Evolutionary conservation across 2,113 vertebrate genomes (phyloP).

Genomic region (Panthera leo): DNA sequence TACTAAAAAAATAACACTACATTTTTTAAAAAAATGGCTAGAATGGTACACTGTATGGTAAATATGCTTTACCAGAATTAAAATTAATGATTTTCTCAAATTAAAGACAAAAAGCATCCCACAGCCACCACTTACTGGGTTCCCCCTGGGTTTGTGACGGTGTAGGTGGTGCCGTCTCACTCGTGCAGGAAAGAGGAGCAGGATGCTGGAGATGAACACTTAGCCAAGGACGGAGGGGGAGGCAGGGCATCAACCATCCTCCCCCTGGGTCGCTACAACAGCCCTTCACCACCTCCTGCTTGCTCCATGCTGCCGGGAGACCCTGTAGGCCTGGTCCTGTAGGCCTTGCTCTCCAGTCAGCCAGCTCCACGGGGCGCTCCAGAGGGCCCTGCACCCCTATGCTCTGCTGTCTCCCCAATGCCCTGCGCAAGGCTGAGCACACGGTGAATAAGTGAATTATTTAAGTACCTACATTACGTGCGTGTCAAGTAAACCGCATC

Average conservation of each 20-base stretch:
- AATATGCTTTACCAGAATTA: background rate
- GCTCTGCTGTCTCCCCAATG: background rate
- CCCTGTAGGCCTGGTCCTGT: too few relatives aligned
- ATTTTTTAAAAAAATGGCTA: background rate
- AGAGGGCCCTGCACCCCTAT: background rate
- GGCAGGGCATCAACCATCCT: background rate
- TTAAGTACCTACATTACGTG: background rate
- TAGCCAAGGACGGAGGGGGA: background rate
- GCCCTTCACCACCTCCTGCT: background rate
- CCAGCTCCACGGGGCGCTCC: accelerated
- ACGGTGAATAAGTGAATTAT: background rate
- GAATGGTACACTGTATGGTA: background rate
- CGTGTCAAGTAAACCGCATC: background rate
- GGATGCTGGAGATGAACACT: background rate
- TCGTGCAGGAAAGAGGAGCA: background rate
- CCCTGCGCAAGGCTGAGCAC: background rate
- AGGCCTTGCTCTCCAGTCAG: background rate
- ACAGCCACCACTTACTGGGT: background rate
- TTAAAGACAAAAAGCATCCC: background rate
- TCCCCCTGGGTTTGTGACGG: background rate
- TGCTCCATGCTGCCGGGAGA: background rate
- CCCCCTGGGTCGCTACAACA: accelerated
- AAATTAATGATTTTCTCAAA: background rate
- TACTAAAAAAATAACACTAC: background rate
- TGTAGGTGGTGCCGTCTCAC: background rate